Evolutionary conservation across 2,888 invertebrate species (phyloP).

Genomic region (Lathronympha strigana): DNA sequence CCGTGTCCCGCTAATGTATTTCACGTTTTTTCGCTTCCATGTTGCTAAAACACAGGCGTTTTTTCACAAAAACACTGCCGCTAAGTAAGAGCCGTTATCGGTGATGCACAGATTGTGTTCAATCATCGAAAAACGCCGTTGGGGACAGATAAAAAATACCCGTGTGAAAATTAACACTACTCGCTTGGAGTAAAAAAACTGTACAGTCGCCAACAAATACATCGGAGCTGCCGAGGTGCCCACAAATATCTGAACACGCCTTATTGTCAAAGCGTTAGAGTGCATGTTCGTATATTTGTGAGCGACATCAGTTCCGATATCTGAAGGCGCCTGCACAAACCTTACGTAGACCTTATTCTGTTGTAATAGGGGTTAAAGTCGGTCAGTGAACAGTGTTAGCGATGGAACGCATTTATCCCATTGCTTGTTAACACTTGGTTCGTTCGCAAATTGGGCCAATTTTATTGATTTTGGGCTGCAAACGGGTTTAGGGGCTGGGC

Average conservation of each 20-base stretch:
- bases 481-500: slow-evolving; percentile 35
- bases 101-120: slow-evolving; percentile 61
- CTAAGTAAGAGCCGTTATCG: slow-evolving; percentile 47
- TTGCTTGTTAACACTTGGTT: slow-evolving; percentile 33
- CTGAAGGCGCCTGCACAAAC: too few relatives aligned
- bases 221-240: too few relatives aligned
- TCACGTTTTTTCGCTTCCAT: slow-evolving; percentile 32
- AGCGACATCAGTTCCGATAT: too few relatives aligned
- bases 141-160: slow-evolving; percentile 60
- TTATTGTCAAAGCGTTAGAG: too few relatives aligned
- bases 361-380: too few relatives aligned
- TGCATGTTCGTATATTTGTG: too few relatives aligned
- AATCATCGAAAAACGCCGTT: slow-evolving; percentile 61
- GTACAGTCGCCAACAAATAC: too few relatives aligned
- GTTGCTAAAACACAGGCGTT: slow-evolving; percentile 53
- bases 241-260: too few relatives aligned
- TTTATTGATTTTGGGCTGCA: slow-evolving; percentile 41
- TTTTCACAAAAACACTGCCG: slow-evolving; percentile 45
- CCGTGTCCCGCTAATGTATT: slow-evolving; percentile 32
- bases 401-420: slow-evolving; percentile 24
- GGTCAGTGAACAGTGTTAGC: too few relatives aligned
- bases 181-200: slow-evolving; percentile 41
- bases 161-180: slow-evolving; percentile 70
- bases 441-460: slow-evolving; percentile 39
- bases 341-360: too few relatives aligned